phyloP scores from a whole-genome alignment of 2,113 vertebrate genomes.

The Parus major region DNA sequence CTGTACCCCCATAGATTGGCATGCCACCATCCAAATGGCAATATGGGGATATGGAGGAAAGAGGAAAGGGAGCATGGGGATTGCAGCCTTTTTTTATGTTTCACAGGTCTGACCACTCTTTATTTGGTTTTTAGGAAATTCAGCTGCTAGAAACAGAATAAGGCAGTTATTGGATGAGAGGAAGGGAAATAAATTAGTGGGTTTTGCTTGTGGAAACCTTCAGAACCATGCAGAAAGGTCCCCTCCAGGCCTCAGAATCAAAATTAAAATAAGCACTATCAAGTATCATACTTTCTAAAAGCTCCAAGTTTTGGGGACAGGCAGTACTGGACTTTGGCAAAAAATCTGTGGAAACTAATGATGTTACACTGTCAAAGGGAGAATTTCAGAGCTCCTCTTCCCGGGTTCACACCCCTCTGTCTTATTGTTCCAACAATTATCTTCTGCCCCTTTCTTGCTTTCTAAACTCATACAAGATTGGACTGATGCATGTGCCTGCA shows the following conservation, averaged over 20 bases:
- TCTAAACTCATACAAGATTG: background rate
- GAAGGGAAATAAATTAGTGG: background rate
- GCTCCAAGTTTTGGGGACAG: background rate
- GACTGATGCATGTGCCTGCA: background rate
- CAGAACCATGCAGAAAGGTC: background rate
- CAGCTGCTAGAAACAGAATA: background rate
- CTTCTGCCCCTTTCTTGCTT: background rate
- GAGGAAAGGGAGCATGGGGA: background rate
- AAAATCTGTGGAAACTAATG: background rate
- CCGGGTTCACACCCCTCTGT: background rate
- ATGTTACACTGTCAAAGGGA: background rate
- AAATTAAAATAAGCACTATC: background rate
- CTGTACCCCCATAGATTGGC: no score
- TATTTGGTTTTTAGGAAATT: background rate
- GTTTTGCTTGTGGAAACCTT: background rate
- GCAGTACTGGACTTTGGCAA: background rate
- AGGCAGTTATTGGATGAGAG: background rate
- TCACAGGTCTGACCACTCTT: background rate
- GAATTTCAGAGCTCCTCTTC: background rate
- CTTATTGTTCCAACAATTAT: background rate
- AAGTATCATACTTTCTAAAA: background rate
- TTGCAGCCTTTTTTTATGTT: background rate
- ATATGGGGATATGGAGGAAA: background rate
- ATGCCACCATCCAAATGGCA: background rate
- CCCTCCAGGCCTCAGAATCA: background rate